A percentile compares a stretch with the other conserved stretches of the same genome.
phyloP scores from a whole-genome alignment of 1,140 invertebrate species.

The Babylonia areolata region DNA sequence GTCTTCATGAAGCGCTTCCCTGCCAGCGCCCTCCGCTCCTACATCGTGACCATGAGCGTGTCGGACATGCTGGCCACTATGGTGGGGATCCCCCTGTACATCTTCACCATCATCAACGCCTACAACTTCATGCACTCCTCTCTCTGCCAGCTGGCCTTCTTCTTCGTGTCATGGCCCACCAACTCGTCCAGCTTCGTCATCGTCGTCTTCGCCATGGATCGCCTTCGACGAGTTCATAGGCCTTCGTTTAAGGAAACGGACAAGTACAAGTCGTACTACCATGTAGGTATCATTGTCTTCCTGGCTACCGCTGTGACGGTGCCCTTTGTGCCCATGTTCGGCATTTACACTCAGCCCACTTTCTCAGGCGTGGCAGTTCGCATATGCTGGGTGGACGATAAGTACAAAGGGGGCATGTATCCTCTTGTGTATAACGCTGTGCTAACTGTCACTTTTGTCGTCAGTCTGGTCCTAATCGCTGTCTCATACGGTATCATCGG shows the following conservation, averaged over 20 bases:
- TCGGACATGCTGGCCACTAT: not conserved
- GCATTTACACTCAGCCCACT: not conserved
- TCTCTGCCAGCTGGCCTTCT: not conserved
- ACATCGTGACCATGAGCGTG: not conserved
- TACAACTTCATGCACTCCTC: not conserved
- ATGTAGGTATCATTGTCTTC: not conserved
- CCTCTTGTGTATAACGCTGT: not conserved
- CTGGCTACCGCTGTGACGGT: not conserved
- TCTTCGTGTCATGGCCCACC: not conserved
- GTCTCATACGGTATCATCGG: not conserved
- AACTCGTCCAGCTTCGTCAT: conserved; percentile 3
- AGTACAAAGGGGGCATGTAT: not conserved
- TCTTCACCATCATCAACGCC: not conserved
- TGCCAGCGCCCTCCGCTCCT: not conserved
- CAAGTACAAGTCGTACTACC: not conserved
- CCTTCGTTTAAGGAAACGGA: not conserved
- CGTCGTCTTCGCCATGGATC: not conserved
- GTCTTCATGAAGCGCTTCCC: conserved; percentile 6
- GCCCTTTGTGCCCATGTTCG: conserved; percentile 4
- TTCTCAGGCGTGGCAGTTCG: not conserved
- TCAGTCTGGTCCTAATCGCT: not conserved
- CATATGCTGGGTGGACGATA: conserved; percentile 9
- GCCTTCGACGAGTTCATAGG: not conserved
- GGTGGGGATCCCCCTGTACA: not conserved
- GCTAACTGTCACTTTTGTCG: not conserved